Conservation (phyloP, 2,113 vertebrate species). For the Prochilodus magdalenae region DNA sequence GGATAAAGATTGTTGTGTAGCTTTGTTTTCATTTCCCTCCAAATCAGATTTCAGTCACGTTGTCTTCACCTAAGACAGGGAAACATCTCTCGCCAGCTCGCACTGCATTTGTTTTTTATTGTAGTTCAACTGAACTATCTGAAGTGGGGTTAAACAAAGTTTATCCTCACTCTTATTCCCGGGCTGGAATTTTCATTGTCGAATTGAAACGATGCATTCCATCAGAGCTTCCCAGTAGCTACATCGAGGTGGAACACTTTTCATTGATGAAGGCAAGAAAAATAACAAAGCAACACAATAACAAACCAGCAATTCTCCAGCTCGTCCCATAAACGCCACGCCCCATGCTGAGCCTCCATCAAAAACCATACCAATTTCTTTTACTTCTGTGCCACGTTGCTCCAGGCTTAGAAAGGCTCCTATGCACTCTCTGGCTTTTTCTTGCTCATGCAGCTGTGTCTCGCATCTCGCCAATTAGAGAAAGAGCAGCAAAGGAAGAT, state of each 20-base stretch:
- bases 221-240: slow-evolving; percentile 37
- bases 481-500: slow-evolving; percentile 49
- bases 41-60: slow-evolving; percentile 42
- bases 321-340: slow-evolving; percentile 58
- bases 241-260: slow-evolving; percentile 43
- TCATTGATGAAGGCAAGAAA: slow-evolving; percentile 15
- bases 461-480: slow-evolving; percentile 70
- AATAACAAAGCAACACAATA: slow-evolving; percentile 40
- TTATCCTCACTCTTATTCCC: slow-evolving; percentile 38
- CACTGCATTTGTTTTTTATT: slow-evolving; percentile 26
- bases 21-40: slow-evolving; percentile 33
- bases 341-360: slow-evolving; percentile 55
- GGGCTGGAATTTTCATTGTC: slow-evolving; percentile 30
- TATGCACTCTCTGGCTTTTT: slow-evolving; percentile 51
- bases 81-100: slow-evolving; percentile 1
- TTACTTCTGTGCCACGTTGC: slow-evolving; percentile 67
- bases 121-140: slow-evolving; percentile 34
- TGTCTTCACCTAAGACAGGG: slow-evolving; percentile 12
- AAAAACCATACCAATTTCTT: slow-evolving; percentile 60
- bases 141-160: slow-evolving; percentile 43
- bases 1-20: slow-evolving; percentile 22
- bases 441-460: slow-evolving; percentile 62
- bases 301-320: slow-evolving; percentile 15
- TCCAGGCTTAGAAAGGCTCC: slow-evolving; percentile 65
- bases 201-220: slow-evolving; percentile 27